These are phyloP conservation scores for Tinamus guttatus DNA, from an alignment of 2,113 vertebrate genomes.

Conservation along the genomic window DNA sequence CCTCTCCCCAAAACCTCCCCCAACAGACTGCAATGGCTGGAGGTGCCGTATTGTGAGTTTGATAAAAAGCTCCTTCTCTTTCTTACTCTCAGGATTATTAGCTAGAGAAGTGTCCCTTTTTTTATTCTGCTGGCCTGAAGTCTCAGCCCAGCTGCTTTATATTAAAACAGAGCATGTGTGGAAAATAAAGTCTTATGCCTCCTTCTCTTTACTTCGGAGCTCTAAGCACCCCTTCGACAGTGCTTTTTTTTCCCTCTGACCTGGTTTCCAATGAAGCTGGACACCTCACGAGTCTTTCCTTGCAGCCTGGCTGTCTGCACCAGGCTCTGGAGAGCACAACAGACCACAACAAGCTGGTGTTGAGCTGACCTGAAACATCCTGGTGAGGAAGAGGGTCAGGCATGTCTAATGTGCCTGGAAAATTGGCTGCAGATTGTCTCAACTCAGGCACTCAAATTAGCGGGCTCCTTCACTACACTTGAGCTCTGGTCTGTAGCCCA, in stretches of 20 bases:
- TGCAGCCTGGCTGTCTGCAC: neutral
- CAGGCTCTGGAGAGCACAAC: neutral
- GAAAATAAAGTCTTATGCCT: neutral
- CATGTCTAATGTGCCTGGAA: neutral
- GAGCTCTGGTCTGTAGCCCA: neutral
- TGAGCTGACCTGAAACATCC: neutral
- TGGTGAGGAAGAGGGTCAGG: neutral
- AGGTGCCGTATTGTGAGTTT: neutral
- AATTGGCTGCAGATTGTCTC: neutral
- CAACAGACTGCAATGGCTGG: constrained; percentile 42
- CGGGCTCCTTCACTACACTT: neutral
- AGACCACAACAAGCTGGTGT: neutral
- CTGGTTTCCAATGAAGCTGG: neutral
- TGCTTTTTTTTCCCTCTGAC: neutral
- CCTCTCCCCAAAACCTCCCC: constrained; percentile 59
- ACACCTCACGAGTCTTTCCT: neutral
- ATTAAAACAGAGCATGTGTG: neutral
- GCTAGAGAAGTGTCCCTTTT: neutral
- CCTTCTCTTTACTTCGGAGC: neutral
- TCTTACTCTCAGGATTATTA: neutral
- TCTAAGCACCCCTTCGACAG: neutral
- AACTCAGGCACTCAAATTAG: neutral
- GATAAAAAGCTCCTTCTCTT: constrained; percentile 18
- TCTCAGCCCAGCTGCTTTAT: neutral
- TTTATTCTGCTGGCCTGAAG: neutral